Percentiles rank a stretch among this genome's conserved stretches.
These are phyloP conservation scores for Baronia brevicornis DNA, from an alignment of 2,888 invertebrate species.

Conservation along the genomic window DNA sequence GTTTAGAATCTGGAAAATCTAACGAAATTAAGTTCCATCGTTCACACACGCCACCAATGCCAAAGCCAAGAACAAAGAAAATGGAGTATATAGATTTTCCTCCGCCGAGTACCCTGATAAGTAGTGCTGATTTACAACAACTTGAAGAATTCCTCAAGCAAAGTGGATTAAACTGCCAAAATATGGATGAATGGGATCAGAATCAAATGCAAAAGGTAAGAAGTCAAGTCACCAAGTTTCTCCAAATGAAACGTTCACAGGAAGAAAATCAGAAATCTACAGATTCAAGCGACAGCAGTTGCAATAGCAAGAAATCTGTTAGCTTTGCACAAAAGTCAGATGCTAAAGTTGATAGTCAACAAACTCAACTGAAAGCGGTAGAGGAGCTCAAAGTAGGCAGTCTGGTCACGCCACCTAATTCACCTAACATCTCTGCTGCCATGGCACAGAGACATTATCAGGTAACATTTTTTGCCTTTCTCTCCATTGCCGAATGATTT, in stretches of 20 bases:
- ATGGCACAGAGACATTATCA: slow-evolving; percentile 77
- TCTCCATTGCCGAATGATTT: slow-evolving; percentile 49
- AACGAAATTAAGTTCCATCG: slow-evolving; percentile 67
- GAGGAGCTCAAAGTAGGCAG: slow-evolving; percentile 63
- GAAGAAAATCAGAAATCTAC: slow-evolving; percentile 77
- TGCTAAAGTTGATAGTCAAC: slow-evolving; percentile 50
- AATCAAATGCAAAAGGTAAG: slow-evolving; percentile 81
- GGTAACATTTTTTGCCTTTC: slow-evolving; percentile 52
- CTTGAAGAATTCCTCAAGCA: slow-evolving; percentile 82
- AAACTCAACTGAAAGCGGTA: slow-evolving; percentile 60
- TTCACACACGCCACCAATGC: slow-evolving; percentile 70
- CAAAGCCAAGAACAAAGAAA: slow-evolving; percentile 67
- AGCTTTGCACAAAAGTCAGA: slow-evolving; percentile 81
- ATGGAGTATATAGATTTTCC: slow-evolving; percentile 67
- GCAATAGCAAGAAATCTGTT: slow-evolving; percentile 82
- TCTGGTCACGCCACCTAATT: slow-evolving; percentile 82
- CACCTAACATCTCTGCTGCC: slow-evolving; percentile 81
- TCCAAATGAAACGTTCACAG: slow-evolving; percentile 81
- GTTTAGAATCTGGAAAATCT: slow-evolving; percentile 75
- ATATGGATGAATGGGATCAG: slow-evolving; percentile 80
- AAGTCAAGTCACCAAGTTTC: slow-evolving; percentile 82
- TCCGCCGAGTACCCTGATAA: slow-evolving; percentile 67
- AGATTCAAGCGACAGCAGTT: slow-evolving; percentile 75
- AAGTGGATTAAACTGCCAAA: slow-evolving; percentile 81
- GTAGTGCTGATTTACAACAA: slow-evolving; percentile 79